Evolutionary conservation across 2,888 invertebrate genomes (phyloP), one percentile per base, ranked within the genome.

Genomic region (Clivina fossor): DNA sequence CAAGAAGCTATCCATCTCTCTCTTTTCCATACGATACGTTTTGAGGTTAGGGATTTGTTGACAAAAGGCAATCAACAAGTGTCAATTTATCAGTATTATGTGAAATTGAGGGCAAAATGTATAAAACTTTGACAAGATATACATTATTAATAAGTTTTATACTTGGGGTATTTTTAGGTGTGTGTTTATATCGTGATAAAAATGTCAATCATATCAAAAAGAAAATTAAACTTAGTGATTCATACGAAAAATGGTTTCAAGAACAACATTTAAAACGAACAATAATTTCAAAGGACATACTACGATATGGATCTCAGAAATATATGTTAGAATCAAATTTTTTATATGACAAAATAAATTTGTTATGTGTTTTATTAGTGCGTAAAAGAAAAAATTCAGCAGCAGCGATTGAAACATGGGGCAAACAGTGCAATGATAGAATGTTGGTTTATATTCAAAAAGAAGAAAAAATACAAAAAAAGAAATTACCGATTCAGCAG

Each of bases 391-490:
- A 60, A 43, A 64, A 65, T 58, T 61, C 61, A 4, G 53, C 61
- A 48, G 66, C 66, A 5, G 64, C 64, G 8, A 60, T 62, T 37
- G 54, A 56, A 24, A 74, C 74, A 3, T 74, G 74, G 74, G 68
- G 67, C 13, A 67, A 65, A 59, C 63, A 69, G 16, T 74, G 74
- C 59, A 73, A 71, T 57, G 55, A 62, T 33, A 58, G 70, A 8
- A 57, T 62, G 26, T 63, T 66, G 15, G 49, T 73, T 15, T 57
- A 67, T 48, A 50, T 65, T 26, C 54, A 57, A 19, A n/a, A n/a
- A n/a, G 54, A 62, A 15, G 58, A 58, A 49, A 65, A 60, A 26
- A 16, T 35, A 26, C 60, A 61, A 19, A 63, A 61, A 46, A 66
- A 62, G 28, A 63, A 61, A 33, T 60, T 69, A 26, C 65, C 67